Conservation (phyloP, 2,113 vertebrate genomes). For the Sylvilagus bachmani region DNA sequence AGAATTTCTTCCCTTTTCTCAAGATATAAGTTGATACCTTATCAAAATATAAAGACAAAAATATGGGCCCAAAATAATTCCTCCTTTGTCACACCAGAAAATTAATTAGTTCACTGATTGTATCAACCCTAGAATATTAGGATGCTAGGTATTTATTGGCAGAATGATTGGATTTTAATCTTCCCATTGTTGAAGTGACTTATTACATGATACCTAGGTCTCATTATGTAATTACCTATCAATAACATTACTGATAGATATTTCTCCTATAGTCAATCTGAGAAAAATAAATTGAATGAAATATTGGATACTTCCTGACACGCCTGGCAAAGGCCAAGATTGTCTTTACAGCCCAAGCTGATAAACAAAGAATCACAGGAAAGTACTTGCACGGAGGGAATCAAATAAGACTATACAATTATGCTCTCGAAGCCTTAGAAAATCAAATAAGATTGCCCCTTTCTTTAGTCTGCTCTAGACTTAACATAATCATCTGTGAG, state of each 20-base stretch:
- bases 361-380: not conserved
- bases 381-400: not conserved
- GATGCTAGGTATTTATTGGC: not conserved
- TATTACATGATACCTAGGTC: not conserved
- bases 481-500: not conserved
- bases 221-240: not conserved
- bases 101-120: not conserved
- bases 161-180: not conserved
- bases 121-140: not conserved
- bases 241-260: not conserved
- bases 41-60: slow-evolving; percentile 36
- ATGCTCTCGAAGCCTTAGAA: not conserved
- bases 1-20: not conserved
- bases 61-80: not conserved
- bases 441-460: slow-evolving; percentile 4
- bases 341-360: not conserved
- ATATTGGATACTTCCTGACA: not conserved
- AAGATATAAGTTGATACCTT: not conserved
- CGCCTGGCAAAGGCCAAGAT: not conserved
- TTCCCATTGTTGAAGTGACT: not conserved
- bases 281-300: not conserved
- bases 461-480: slow-evolving; percentile 16
- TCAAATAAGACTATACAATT: slow-evolving; percentile 11
- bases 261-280: not conserved
- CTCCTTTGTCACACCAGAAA: not conserved